Percentiles rank a stretch among this genome's conserved stretches.
These are phyloP conservation scores for Taenaris catops DNA, from an alignment of 2,888 invertebrate genomes.

Conservation along the genomic window DNA sequence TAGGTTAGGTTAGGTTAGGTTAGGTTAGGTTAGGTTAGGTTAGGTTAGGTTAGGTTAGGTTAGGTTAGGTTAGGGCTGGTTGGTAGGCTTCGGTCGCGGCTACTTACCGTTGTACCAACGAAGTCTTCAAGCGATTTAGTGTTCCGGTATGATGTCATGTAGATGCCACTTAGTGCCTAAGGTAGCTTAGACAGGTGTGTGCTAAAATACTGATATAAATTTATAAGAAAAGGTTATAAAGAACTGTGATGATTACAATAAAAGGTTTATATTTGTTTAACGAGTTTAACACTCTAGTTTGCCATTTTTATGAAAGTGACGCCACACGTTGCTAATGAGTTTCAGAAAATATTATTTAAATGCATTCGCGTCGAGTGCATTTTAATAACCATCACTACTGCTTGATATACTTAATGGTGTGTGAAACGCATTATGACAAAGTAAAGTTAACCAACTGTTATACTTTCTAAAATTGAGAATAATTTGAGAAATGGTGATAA, in stretches of 20 bases:
- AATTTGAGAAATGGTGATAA: no score
- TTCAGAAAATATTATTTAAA: slow-evolving; percentile 21
- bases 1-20: slow-evolving; percentile 1
- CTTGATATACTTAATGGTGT: no score
- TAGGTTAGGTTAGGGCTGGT: slow-evolving; percentile 4
- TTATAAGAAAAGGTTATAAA: not conserved
- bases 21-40: slow-evolving; percentile 1
- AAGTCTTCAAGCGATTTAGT: no score
- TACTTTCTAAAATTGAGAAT: no score
- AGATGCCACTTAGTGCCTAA: no score
- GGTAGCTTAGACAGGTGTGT: no score
- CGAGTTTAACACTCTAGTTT: slow-evolving; percentile 15
- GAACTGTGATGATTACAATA: not conserved
- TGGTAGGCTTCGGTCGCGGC: slow-evolving; percentile 3
- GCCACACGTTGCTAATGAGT: slow-evolving; percentile 26
- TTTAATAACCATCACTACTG: slow-evolving; percentile 23
- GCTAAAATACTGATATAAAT: not conserved
- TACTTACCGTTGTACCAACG: no score
- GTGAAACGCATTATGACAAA: no score
- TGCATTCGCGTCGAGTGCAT: slow-evolving; percentile 22
- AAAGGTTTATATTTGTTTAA: slow-evolving; percentile 5
- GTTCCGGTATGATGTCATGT: no score
- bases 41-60: slow-evolving; percentile 4
- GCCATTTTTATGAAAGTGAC: slow-evolving; percentile 20
- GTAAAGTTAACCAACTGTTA: no score